Evolutionary conservation across 2,113 vertebrate species (phyloP).

Genomic region (Prolemur simus): DNA sequence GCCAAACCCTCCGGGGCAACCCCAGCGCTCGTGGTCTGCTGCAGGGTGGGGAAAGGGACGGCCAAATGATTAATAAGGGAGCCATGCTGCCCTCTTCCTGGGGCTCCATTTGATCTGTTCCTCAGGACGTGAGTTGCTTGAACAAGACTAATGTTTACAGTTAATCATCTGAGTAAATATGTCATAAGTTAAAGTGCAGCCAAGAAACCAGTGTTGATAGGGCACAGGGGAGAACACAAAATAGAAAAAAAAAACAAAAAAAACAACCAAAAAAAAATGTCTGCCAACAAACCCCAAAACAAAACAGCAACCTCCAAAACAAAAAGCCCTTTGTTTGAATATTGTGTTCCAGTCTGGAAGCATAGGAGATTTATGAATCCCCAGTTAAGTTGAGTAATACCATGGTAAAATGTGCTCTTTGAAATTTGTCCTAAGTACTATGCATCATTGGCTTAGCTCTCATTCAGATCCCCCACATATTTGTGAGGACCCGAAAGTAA

Average conservation of each 20-base stretch:
- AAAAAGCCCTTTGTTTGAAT: constrained; percentile 25
- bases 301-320: background rate
- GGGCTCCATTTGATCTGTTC: background rate
- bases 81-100: background rate
- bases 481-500: background rate
- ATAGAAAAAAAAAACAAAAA: background rate
- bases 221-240: background rate
- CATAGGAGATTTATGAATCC: background rate
- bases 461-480: background rate
- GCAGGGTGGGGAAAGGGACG: background rate
- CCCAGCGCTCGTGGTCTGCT: background rate
- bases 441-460: background rate
- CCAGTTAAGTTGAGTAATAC: background rate
- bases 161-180: constrained; percentile 35
- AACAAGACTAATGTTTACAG: constrained; percentile 21
- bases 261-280: background rate
- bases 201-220: constrained; percentile 22
- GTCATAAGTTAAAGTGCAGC: background rate
- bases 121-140: constrained; percentile 44
- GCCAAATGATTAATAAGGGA: background rate
- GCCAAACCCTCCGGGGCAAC: background rate
- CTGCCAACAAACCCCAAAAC: background rate
- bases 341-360: constrained; percentile 7
- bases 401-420: background rate
- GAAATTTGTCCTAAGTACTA: background rate